A percentile compares a stretch with the other conserved stretches of the same genome.
phyloP scores from a whole-genome alignment of 1,140 invertebrate species.

The Myzus persicae region DNA sequence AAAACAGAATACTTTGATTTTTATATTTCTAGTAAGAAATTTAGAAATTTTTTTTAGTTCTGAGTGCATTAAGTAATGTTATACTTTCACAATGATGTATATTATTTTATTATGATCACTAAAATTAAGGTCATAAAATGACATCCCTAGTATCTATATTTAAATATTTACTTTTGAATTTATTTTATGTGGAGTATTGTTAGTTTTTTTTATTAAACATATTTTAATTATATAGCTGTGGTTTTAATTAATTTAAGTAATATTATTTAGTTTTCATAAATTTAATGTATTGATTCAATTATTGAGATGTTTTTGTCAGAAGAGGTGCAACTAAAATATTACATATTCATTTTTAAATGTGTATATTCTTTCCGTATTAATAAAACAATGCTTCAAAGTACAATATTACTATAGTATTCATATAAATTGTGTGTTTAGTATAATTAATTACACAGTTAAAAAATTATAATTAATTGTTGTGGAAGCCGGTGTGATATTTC shows the following conservation, averaged over 20 bases:
- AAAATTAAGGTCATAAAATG: not conserved
- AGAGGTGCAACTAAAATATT: not conserved
- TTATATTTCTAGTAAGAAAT: not conserved
- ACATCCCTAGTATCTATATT: not conserved
- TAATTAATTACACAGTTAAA: conserved; percentile 20
- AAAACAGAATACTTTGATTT: not conserved
- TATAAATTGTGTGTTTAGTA: not conserved
- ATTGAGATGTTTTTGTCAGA: not conserved
- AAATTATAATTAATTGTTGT: not conserved
- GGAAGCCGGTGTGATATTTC: conserved; percentile 20
- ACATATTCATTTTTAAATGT: not conserved
- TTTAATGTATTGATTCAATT: not conserved
- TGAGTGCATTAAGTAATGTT: not conserved
- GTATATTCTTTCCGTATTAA: not conserved
- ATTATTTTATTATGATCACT: not conserved
- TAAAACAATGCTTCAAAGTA: not conserved
- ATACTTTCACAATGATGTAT: not conserved
- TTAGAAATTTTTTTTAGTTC: not conserved
- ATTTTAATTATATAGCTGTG: not conserved
- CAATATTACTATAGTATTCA: not conserved
- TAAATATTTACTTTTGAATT: not conserved
- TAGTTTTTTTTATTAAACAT: not conserved
- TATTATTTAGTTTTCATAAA: not conserved
- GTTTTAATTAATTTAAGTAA: conserved; percentile 2
- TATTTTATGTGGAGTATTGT: not conserved